Evolutionary conservation across 2,113 vertebrate genomes (phyloP), one percentile per base, ranked within the genome.

Genomic region (Anolis carolinensis): DNA sequence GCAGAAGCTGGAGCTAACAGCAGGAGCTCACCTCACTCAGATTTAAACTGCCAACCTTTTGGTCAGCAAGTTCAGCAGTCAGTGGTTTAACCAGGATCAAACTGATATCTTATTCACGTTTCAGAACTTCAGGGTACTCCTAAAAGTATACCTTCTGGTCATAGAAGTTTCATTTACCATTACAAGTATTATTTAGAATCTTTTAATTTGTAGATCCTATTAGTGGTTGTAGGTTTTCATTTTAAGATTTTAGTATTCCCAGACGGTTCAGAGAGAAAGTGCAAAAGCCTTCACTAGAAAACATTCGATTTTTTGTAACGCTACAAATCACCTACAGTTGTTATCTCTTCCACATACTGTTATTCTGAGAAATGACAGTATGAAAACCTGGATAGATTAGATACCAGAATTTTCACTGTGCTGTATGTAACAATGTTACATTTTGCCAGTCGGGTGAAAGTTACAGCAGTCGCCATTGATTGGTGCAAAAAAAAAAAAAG

Each of bases 251-350:
- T 7, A 4, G 11, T 32, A 27, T 71, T 79, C 30, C 59, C 5
- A 36, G 62, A 39, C 75, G 78, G 34, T 84, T 89, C 14, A 78
- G 6, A 79, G 87, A 67, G 18, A 86, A 91, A 79, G 27, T 78
- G 27, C 34, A 30, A 23, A 32, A 55, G 36, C 55, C 48, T 10
- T 30, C 20, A 34, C 21, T 34, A 27, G 27, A 13, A n/a, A 36
- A 23, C n/a, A 36, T 48, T 34, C 18, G 13, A 20, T 67, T 55
- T 70, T n/a, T 59, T 18, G 21, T 78, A 48, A 23, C 10, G 8
- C 27, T 30, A 13, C 3, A 5, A 9, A 63, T 48, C 20, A 63
- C n/a, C 4, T 63, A 11, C 52, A 62, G 13, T 39, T 65, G 36
- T 16, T 79, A 10, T 63, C 72, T 14, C 9, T 16, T 50, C 11